Base-by-base conservation (phyloP, 2,113 vertebrate genomes). In the Vulpes ferrilata region DNA sequence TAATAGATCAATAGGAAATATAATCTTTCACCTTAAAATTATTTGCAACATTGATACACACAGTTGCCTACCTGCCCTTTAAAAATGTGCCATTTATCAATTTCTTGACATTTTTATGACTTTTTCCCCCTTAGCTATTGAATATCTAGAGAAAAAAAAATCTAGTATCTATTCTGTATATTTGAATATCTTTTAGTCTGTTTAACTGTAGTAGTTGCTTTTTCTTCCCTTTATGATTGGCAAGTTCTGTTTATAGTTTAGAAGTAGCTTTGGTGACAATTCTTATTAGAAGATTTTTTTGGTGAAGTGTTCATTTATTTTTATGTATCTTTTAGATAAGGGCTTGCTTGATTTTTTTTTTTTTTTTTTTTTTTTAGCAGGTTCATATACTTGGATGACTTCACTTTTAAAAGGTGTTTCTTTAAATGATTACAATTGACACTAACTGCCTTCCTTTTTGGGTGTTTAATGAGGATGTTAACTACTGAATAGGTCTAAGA, bases 141-240 rank as follows among this genome's bases (percentile, higher is more conserved):
- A 95, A 32, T 93, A 59, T 59, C 93, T 88, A 71, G 43, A 6
- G 43, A 59, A 43, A 23, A 55, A 97, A 97, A 81, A 92, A 79
- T 3, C 16, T 11, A 30, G 4, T 89, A 59, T 80, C 53, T 96
- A 43, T 76, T 60, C 27, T 85, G 84, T 93, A 71, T 53, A 89
- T 88, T 93, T 95, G 90, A 85, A 23, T 95, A 92, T 94, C 79
- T 93, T 17, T n/a, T 92, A 69, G 53, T 97, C 27, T 67, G 87
- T 32, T 84, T 96, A 83, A 81, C 48, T 96, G 23, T 88, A 43
- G 57, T 80, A n/a, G 30, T 95, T 93, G 25, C 48, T 91, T 65
- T 95, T 95, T 91, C 32, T 65, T 84, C 53, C 35, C 8, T 89
- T 62, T 87, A 1, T 88, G 48, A 85, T 88, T 94, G 81, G 60